Evolutionary conservation across 2,797 vertebrate genomes (phyloP), one percentile per base, ranked within the genome.

Genomic region (Crenuchus spilurus): DNA sequence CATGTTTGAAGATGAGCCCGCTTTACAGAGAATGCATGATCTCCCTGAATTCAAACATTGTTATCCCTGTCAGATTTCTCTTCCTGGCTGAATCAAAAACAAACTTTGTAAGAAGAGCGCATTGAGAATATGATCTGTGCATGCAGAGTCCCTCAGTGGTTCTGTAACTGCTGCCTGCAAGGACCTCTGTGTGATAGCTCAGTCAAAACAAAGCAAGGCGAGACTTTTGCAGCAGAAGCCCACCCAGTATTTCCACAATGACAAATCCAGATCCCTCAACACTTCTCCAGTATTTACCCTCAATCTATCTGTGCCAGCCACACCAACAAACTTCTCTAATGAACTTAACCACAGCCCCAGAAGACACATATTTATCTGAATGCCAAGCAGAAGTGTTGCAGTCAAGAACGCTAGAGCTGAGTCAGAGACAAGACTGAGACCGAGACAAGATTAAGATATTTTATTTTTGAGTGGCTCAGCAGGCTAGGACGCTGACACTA

Each of bases 261-360:
- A 79, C 73, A 83, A 80, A 85, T 83, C 76, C 85, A 90, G 85
- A 86, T 57, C 41, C 67, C 54, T 82, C 67, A 76, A 77, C 83
- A 84, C 80, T 82, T 80, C 26, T 6, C 6, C 72, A 55, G 66
- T 77, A 76, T 69, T 66, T 74, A 81, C 66, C 75, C 75, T 44
- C 62, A 80, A 62, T 58, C 71, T 78, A 75, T 74, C 74, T 57
- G 73, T 60, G 54, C 67, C 70, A 80, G 66, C 68, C 33, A 77
- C 70, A 80, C 69, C 14, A 57, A 58, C 71, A 82, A 41, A 72
- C 60, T 26, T 41, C 75, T 73, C 83, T 80, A 75, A 86, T 83
- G 83, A 81, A 76, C 78, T 73, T 26, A 69, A 3, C 62, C 70
- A 18, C 26, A 42, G 63, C 64, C 78, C 80, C 72, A 35, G 0